Base-by-base conservation (phyloP, 2,113 vertebrate species). In the Actenoides lindsayi region DNA sequence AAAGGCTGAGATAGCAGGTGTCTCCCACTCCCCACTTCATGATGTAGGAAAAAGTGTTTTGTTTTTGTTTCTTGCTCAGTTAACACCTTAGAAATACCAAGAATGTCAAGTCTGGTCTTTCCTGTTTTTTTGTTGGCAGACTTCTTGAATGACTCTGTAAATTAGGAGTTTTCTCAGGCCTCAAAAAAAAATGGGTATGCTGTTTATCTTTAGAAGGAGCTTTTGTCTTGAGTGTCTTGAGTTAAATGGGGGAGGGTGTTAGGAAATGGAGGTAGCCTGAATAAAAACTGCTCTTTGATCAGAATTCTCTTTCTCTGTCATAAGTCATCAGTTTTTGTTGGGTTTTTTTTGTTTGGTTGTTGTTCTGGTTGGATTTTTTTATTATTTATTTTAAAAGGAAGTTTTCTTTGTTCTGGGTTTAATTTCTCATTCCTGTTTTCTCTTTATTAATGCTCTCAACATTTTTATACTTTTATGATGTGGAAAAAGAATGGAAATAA, bases 91-190 rank as follows among this genome's bases (percentile, higher is more conserved):
- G 78, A 95, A 93, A 76, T 80, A 95, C 31, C 78, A 94, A 54
- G 79, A 94, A 80, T 88, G 70, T 86, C 37, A 69, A 57, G 78
- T 88, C 92, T 93, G 28, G 85, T 96, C 90, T 96, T 94, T 95
- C 93, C 87, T 95, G 92, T 39, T 90, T 91, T 91, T 89, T 83
- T 93, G 44, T 83, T 95, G 90, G 59, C 90, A 90, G 63, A 46
- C 54, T 77, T 94, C 81, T 96, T 83, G 54, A 95, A 73, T 94
- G 87, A 87, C 74, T 87, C 48, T 81, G 54, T 95, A 87, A 96
- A 95, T 87, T 24, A 85, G 77, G 65, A 91, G 69, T 84, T 96
- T 95, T 97, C 81, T 94, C 83, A 96, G 77, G 65, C 89, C 53
- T 82, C 48, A 68, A n/a, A 96, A 37, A 37, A 89, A 86, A 85